Base-by-base conservation (phyloP, 2,113 vertebrate species). In the Lutjanus erythropterus region DNA sequence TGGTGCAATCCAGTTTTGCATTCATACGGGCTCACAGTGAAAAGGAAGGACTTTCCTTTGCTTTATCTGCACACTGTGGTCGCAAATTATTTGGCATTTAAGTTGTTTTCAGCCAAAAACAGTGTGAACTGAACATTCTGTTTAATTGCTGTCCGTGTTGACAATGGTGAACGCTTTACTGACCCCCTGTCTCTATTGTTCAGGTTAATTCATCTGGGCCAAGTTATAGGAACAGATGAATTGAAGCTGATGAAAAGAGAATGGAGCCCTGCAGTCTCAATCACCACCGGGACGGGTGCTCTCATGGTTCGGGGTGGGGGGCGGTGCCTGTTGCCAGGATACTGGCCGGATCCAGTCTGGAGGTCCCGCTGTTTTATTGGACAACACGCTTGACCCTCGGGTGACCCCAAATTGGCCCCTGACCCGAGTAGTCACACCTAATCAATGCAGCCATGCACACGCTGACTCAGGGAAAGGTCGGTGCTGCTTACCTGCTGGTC, bases 301-400 rank as follows among this genome's bases (percentile, higher is more conserved):
- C 86, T 85, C 93, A 89, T 92, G 85, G 90, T 83, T 72, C 86
- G 23, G 89, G 76, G 70, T 65, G 65, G 73, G 62, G 65, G 82
- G 85, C 39, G 92, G 73, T 85, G 92, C 94, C 91, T 93, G 83
- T 87, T 94, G 87, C 89, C 89, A 80, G 92, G 92, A 94, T 93
- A 95, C 91, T 68, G 86, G 83, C 86, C 84, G 66, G 47, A 86
- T 85, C 75, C 88, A 76, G 79, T 78, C 78, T 85, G 1, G 14
- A 81, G 84, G 80, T 89, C 88, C 91, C 68, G 94, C 94, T 95
- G 95, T 93, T 95, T 94, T 91, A 91, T 92, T 85, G 91, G 92
- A 83, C 85, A 74, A 89, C 90, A 95, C 91, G 89, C 71, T 90
- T 92, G 94, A 95, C 91, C 90, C 84, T 69, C 50, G 60, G 53